Percentiles rank a stretch among this genome's conserved stretches.
phyloP scores from a whole-genome alignment of 2,888 invertebrate species.

The Drosophila trichaetosa region DNA sequence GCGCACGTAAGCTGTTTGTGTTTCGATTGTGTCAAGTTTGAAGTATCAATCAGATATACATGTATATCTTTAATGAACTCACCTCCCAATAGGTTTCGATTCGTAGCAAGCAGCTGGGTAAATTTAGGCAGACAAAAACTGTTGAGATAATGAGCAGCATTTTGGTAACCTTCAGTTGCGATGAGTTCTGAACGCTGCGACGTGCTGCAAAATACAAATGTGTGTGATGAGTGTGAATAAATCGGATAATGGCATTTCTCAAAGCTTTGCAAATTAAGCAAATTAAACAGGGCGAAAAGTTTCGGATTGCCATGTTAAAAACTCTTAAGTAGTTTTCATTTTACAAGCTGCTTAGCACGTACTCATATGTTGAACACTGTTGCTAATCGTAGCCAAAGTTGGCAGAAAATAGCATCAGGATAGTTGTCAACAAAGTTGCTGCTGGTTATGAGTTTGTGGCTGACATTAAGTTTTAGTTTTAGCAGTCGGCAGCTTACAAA shows the following conservation, averaged over 20 bases:
- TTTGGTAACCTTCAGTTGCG: conserved; percentile 90
- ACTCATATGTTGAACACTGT: conserved; percentile 26
- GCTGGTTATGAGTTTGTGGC: not conserved
- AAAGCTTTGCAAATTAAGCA: conserved; percentile 6
- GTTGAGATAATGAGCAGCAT: conserved; percentile 93
- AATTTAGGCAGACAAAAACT: conserved; percentile 91
- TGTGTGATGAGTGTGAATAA: conserved; percentile 3
- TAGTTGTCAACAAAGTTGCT: conserved; percentile 23
- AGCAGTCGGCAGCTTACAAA: conserved; percentile 12
- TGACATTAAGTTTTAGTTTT: conserved; percentile 5
- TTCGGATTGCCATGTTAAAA: not conserved
- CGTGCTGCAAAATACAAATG: conserved; percentile 70
- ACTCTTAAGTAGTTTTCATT: conserved; percentile 51
- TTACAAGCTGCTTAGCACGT: conserved; percentile 37
- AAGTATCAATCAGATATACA: not conserved
- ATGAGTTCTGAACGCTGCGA: conserved; percentile 84
- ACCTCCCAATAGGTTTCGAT: conserved; percentile 88
- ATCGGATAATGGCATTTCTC: not conserved
- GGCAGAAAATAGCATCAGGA: conserved; percentile 17
- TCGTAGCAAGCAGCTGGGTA: conserved; percentile 91
- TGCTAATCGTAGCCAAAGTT: conserved; percentile 49
- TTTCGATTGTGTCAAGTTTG: not conserved
- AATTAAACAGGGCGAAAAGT: conserved; percentile 6
- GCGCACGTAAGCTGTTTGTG: not conserved
- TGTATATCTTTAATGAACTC: conserved; percentile 66